phyloP scores from a whole-genome alignment of 1,140 invertebrate genomes.

The Argopecten irradians region DNA sequence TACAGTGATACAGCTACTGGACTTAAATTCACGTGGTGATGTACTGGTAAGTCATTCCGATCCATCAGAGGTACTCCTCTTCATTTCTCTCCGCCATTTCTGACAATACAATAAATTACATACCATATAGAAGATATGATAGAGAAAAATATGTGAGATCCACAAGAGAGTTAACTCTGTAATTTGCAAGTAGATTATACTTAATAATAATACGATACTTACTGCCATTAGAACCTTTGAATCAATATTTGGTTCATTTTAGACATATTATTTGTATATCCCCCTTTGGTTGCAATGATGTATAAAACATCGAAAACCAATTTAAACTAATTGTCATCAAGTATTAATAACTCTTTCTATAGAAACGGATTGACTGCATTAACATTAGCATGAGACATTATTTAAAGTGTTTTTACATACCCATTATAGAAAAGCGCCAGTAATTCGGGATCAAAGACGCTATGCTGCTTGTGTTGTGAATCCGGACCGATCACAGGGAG shows the following conservation, averaged over 20 bases:
- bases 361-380: not conserved
- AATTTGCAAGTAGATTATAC: not conserved
- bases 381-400: not conserved
- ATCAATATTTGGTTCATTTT: not conserved
- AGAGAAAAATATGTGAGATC: not conserved
- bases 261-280: not conserved
- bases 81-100: not conserved
- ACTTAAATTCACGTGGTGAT: constrained; percentile 57
- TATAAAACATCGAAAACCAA: not conserved
- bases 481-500: constrained; percentile 56
- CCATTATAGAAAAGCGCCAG: constrained; percentile 13
- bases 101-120: not conserved
- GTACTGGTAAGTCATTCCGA: constrained; percentile 40
- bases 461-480: constrained; percentile 60
- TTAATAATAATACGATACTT: not conserved
- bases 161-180: no score
- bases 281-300: not conserved
- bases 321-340: no score
- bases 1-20: constrained; percentile 58
- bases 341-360: not conserved
- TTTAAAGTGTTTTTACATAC: not conserved
- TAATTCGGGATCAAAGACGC: constrained; percentile 44
- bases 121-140: not conserved
- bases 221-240: not conserved
- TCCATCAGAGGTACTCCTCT: not conserved